Conservation (phyloP, 2,888 invertebrate genomes). For the Mythimna ferrago region DNA sequence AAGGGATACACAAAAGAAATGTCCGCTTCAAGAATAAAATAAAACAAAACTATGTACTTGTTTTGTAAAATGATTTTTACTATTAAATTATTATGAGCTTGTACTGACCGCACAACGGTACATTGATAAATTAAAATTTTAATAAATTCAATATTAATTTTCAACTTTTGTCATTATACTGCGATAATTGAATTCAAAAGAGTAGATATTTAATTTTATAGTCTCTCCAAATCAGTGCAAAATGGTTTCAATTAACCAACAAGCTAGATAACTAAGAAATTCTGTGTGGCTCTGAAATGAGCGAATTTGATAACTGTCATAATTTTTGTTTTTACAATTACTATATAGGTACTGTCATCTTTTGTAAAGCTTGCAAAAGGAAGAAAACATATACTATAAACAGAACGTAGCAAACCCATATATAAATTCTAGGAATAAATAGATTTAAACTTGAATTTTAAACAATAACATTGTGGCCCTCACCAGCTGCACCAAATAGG, state of each 20-base stretch:
- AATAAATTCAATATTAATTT: slow-evolving; percentile 25
- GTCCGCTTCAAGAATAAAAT: background rate
- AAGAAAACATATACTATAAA: too few relatives aligned
- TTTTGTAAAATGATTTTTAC: background rate
- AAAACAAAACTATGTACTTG: background rate
- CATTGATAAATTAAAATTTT: background rate
- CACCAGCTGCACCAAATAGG: too few relatives aligned
- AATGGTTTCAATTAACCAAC: slow-evolving; percentile 66
- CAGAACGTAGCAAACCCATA: too few relatives aligned
- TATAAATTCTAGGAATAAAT: too few relatives aligned
- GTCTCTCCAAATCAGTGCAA: slow-evolving; percentile 53
- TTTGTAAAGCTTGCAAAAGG: too few relatives aligned
- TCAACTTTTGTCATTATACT: slow-evolving; percentile 10
- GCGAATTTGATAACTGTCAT: slow-evolving; percentile 5
- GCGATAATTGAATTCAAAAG: slow-evolving; percentile 48
- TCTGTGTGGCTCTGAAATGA: slow-evolving; percentile 35
- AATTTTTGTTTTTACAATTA: too few relatives aligned
- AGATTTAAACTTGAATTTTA: too few relatives aligned
- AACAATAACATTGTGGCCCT: too few relatives aligned
- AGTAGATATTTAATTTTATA: slow-evolving; percentile 59
- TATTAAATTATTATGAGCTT: background rate
- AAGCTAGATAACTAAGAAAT: slow-evolving; percentile 64
- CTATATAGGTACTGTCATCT: too few relatives aligned
- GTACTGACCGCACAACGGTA: too few relatives aligned
- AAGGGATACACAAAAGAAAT: background rate